Percentiles rank a stretch among this genome's conserved stretches.
phyloP scores from a whole-genome alignment of 2,797 vertebrate genomes.

The Takifugu rubripes region DNA sequence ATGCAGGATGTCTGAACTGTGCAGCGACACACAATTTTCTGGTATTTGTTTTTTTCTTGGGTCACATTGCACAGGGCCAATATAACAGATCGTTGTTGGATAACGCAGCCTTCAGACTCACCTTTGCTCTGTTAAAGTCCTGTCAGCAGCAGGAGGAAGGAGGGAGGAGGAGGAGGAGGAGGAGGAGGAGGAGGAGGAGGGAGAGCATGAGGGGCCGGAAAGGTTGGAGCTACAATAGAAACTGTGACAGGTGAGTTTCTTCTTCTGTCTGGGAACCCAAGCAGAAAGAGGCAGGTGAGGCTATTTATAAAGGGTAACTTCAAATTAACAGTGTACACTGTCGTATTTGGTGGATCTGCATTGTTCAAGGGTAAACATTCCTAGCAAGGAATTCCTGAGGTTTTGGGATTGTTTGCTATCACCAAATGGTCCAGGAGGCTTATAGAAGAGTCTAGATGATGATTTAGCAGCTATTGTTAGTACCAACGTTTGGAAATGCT shows the following conservation, averaged over 20 bases:
- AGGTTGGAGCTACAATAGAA: slow-evolving; percentile 60
- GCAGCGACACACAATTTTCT: no score
- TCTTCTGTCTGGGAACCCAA: slow-evolving; percentile 43
- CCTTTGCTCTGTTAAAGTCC: slow-evolving; percentile 91
- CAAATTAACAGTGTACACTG: no score
- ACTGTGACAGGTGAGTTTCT: slow-evolving; percentile 46
- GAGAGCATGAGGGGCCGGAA: slow-evolving; percentile 47
- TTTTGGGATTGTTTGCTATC: no score
- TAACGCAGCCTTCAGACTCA: slow-evolving; percentile 91
- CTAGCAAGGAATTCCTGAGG: neutral
- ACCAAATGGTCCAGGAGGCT: no score
- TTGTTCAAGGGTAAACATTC: neutral
- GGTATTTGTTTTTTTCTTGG: neutral
- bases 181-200: slow-evolving; percentile 48
- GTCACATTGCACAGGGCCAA: slow-evolving; percentile 4
- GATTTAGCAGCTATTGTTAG: no score
- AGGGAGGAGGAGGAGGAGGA: slow-evolving; percentile 25
- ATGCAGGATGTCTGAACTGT: no score
- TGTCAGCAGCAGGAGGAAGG: slow-evolving; percentile 36
- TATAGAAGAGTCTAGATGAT: no score
- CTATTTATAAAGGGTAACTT: neutral
- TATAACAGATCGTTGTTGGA: slow-evolving; percentile 76
- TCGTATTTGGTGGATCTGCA: no score
- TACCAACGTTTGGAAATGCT: no score
- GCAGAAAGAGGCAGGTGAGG: slow-evolving; percentile 68